Percentiles rank a stretch among this genome's conserved stretches.
Evolutionary conservation across 1,140 invertebrate species (phyloP).

Genomic region (Heliconius congener): DNA sequence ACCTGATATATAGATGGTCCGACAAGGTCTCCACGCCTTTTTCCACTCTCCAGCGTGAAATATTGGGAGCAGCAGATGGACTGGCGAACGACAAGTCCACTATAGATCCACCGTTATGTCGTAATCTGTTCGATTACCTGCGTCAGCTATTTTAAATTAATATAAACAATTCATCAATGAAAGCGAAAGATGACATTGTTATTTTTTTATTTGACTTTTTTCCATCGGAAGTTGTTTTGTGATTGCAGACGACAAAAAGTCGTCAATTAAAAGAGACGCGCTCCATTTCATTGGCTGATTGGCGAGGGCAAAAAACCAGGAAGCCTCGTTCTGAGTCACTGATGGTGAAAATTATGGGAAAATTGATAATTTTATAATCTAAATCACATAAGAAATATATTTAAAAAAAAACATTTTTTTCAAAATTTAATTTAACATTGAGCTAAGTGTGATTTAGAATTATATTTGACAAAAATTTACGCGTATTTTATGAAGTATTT

Average conservation of each 20-base stretch:
- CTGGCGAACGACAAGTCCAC: no score
- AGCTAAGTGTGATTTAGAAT: no score
- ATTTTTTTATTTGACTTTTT: conserved; percentile 28
- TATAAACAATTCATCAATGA: conserved; percentile 21
- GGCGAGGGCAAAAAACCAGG: conserved; percentile 54
- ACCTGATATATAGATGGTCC: no score
- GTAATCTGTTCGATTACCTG: no score
- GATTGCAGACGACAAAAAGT: conserved; percentile 47
- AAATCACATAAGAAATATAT: background rate
- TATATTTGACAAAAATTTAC: background rate
- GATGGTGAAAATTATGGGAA: conserved; percentile 52
- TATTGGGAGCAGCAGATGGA: no score
- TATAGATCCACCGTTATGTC: no score
- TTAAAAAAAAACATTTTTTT: no score
- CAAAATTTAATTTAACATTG: no score
- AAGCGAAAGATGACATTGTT: conserved; percentile 31
- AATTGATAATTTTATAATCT: background rate
- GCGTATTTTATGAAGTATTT: background rate
- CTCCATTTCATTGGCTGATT: conserved; percentile 66
- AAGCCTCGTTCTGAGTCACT: conserved; percentile 54
- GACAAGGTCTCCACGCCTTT: no score
- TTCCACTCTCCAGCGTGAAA: no score
- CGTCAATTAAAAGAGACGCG: conserved; percentile 60
- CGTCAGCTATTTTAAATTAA: background rate
- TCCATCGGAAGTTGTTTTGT: conserved; percentile 38